These are phyloP conservation scores for Eucidaris tribuloides DNA, from an alignment of 35 echinoderm and acorn worm genomes.

Conservation along the genomic window DNA sequence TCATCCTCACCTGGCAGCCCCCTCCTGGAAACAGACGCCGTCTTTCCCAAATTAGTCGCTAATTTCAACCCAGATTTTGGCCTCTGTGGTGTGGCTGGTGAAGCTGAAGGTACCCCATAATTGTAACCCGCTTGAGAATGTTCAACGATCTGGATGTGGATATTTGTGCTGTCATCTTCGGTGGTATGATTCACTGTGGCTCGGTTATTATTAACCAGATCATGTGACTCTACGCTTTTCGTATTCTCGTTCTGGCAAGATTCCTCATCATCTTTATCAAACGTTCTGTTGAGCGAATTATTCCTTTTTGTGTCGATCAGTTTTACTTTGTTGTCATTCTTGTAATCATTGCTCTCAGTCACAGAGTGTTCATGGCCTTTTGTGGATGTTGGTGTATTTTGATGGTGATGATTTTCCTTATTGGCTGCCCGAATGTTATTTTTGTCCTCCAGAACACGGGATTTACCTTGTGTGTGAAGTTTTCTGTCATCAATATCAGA, in stretches of 20 bases:
- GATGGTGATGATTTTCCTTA: too few species aligned
- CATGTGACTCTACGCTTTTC: too few species aligned
- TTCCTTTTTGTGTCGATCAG: background rate
- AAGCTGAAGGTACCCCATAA: constrained; percentile 68
- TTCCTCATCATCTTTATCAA: constrained; percentile 22
- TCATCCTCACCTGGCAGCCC: background rate
- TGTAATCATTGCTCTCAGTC: background rate
- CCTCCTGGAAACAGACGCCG: background rate
- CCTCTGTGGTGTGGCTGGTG: background rate
- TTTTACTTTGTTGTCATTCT: background rate
- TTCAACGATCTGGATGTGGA: constrained; percentile 38
- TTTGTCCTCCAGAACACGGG: background rate
- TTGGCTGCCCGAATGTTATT: too few species aligned
- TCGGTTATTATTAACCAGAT: too few species aligned
- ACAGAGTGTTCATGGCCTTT: too few species aligned
- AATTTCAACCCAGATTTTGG: background rate
- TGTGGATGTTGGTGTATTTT: too few species aligned
- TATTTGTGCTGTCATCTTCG: background rate
- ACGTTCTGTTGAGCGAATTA: constrained; percentile 2
- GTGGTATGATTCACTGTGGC: background rate
- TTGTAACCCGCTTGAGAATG: constrained; percentile 52
- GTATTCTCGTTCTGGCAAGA: too few species aligned
- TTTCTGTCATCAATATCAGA: background rate
- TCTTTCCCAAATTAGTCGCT: background rate
- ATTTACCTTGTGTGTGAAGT: background rate